These are phyloP conservation scores for Poeciliopsis presidionis DNA, from an alignment of 2,797 vertebrate genomes.

Conservation along the genomic window DNA sequence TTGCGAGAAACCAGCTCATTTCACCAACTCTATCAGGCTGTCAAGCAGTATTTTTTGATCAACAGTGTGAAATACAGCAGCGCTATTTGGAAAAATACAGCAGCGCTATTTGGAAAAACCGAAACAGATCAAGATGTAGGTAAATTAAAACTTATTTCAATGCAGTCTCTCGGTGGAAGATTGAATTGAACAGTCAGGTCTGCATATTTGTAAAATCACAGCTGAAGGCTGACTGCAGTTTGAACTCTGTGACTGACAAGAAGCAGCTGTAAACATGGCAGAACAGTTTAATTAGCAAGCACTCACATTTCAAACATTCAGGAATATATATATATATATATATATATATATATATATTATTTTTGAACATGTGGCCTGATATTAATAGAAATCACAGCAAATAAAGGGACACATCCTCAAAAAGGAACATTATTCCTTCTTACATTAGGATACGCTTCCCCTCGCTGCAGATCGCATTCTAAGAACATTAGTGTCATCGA, in stretches of 20 bases:
- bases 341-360: background rate
- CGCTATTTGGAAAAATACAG: background rate
- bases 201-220: conserved; percentile 8
- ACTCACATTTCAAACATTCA: background rate
- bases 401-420: conserved; percentile 13
- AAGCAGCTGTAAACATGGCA: background rate
- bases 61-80: background rate
- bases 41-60: background rate
- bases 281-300: conserved; percentile 10
- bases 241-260: background rate
- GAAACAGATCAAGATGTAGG: background rate
- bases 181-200: too few relatives aligned
- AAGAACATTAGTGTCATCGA: conserved; percentile 53
- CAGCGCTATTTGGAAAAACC: background rate
- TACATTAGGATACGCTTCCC: conserved; percentile 19
- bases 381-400: conserved; percentile 14
- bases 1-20: background rate
- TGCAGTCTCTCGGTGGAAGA: background rate
- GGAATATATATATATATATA: background rate
- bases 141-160: background rate
- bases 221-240: background rate
- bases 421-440: conserved; percentile 19
- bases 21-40: background rate
- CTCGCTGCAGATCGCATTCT: conserved; percentile 30
- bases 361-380: background rate